phyloP scores from a whole-genome alignment of 1,140 invertebrate genomes.

The Idris sp. region DNA sequence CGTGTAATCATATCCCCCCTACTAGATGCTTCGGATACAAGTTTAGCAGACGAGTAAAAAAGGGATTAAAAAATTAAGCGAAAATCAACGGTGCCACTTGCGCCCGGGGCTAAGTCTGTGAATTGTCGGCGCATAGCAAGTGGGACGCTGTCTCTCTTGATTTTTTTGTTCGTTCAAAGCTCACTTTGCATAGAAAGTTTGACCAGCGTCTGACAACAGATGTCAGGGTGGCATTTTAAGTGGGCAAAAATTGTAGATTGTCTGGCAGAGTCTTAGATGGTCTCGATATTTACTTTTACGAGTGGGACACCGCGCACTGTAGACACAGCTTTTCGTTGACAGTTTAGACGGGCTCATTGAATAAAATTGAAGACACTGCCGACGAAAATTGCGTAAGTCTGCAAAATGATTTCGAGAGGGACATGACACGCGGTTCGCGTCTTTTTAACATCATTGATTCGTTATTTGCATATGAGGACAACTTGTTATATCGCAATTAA shows the following conservation, averaged over 20 bases:
- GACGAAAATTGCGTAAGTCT: no score
- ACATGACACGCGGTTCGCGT: no score
- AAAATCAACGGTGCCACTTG: conserved; percentile 60
- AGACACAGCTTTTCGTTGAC: not conserved
- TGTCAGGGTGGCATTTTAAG: conserved; percentile 67
- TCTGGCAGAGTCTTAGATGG: conserved; percentile 3
- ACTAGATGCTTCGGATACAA: conserved; percentile 49
- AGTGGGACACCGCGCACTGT: not conserved
- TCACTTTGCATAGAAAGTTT: conserved; percentile 72
- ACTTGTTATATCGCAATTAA: no score
- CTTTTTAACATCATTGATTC: no score
- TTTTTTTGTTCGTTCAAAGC: conserved; percentile 39
- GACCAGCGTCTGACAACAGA: conserved; percentile 65
- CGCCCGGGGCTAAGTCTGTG: conserved; percentile 46
- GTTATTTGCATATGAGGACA: no score
- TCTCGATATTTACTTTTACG: conserved; percentile 35
- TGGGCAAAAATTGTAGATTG: conserved; percentile 64
- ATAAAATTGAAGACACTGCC: not conserved
- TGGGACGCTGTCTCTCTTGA: no score
- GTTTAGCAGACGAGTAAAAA: conserved; percentile 49
- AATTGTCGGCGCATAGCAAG: conserved; percentile 56
- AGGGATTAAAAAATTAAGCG: conserved; percentile 62
- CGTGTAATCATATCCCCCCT: conserved; percentile 75
- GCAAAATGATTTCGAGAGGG: no score
- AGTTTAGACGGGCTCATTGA: conserved; percentile 17